Evolutionary conservation across 2,888 invertebrate species (phyloP).

Genomic region (Pseudanteris insignis): DNA sequence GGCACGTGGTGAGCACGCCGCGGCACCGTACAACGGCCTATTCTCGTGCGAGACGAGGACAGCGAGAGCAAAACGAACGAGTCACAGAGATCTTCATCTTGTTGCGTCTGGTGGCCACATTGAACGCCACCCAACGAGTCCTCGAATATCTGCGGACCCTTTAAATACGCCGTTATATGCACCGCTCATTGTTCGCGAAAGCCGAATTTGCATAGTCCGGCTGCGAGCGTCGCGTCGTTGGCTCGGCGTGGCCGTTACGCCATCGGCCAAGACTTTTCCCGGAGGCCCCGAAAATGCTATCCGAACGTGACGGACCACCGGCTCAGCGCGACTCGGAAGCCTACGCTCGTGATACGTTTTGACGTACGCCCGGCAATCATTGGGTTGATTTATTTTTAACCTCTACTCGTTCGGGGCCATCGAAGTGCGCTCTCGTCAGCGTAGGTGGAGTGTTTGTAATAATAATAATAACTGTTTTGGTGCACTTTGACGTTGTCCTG

Average conservation of each 20-base stretch:
- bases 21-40: slow-evolving; percentile 21
- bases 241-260: too few relatives aligned
- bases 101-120: slow-evolving; percentile 52
- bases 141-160: slow-evolving; percentile 26
- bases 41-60: slow-evolving; percentile 32
- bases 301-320: too few relatives aligned
- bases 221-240: slow-evolving; percentile 53
- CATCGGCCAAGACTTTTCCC: too few relatives aligned
- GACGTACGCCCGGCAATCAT: too few relatives aligned
- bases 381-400: slow-evolving; percentile 20
- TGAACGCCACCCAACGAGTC: slow-evolving; percentile 55
- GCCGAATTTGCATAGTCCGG: slow-evolving; percentile 55
- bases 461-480: slow-evolving; percentile 8
- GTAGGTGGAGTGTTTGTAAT: slow-evolving; percentile 22
- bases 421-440: slow-evolving; percentile 11
- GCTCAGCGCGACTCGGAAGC: too few relatives aligned
- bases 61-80: slow-evolving; percentile 25
- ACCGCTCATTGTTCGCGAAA: slow-evolving; percentile 46
- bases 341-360: too few relatives aligned
- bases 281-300: too few relatives aligned
- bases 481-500: slow-evolving; percentile 2
- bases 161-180: slow-evolving; percentile 37
- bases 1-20: slow-evolving; percentile 44
- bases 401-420: not conserved
- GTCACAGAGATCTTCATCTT: slow-evolving; percentile 42